phyloP scores from a whole-genome alignment of 2,113 vertebrate species.

The Syngnathoides biaculeatus region DNA sequence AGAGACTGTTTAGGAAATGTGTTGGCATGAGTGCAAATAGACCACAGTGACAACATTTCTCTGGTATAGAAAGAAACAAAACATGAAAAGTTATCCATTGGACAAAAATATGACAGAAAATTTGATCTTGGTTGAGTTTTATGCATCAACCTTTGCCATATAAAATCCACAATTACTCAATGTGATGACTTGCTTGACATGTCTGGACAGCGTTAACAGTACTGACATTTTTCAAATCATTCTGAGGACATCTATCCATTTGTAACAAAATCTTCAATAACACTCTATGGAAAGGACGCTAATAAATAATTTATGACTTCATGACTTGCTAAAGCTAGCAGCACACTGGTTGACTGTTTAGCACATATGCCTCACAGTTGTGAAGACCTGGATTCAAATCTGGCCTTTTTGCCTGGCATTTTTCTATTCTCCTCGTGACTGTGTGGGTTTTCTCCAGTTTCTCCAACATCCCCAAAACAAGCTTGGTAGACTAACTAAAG shows the following conservation, averaged over 20 bases:
- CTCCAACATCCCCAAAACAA: too few species aligned
- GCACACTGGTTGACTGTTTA: too few species aligned
- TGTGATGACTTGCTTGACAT: conserved; percentile 16
- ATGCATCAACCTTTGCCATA: conserved; percentile 48
- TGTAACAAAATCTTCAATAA: conserved; percentile 53
- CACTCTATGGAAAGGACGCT: conserved; percentile 49
- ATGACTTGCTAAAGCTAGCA: neutral
- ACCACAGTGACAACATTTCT: neutral
- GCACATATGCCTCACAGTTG: too few species aligned
- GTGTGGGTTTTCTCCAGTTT: too few species aligned
- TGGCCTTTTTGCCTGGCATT: too few species aligned
- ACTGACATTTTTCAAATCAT: conserved; percentile 22
- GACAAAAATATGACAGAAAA: conserved; percentile 9
- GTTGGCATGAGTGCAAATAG: conserved; percentile 52
- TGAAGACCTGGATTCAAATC: too few species aligned
- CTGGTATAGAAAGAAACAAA: neutral
- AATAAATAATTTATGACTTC: conserved; percentile 54
- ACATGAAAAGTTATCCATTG: neutral
- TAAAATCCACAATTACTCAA: conserved; percentile 24
- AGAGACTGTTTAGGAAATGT: conserved; percentile 8
- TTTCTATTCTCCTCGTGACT: too few species aligned
- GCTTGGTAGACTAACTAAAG: too few species aligned
- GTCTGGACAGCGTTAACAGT: conserved; percentile 18
- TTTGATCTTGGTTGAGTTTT: conserved; percentile 49
- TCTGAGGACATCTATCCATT: conserved; percentile 45